Evolutionary conservation across 2,113 vertebrate genomes (phyloP).

Genomic region (Cromileptes altivelis): DNA sequence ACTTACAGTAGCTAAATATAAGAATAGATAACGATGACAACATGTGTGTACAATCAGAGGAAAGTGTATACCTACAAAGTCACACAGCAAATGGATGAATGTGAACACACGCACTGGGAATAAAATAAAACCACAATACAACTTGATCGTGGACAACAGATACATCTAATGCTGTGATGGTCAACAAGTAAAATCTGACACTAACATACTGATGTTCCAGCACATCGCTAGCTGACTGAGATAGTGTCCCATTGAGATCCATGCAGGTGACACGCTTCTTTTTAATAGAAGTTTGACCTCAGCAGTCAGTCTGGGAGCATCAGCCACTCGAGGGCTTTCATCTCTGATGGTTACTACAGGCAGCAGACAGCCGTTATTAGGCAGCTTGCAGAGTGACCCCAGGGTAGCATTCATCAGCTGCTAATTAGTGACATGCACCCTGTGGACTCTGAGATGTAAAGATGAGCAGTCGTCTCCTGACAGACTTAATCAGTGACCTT

Average conservation of each 20-base stretch:
- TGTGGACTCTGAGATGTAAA: conserved; percentile 10
- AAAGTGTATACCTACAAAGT: too few species aligned
- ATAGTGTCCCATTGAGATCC: conserved; percentile 9
- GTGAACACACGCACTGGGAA: too few species aligned
- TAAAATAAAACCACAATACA: too few species aligned
- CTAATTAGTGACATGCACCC: conserved; percentile 43
- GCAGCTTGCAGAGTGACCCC: conserved; percentile 53
- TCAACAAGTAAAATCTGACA: neutral
- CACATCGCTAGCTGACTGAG: neutral
- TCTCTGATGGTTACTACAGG: conserved; percentile 23
- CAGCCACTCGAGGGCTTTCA: conserved; percentile 36
- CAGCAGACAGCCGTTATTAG: conserved; percentile 49
- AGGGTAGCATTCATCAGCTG: conserved; percentile 55
- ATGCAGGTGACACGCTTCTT: conserved; percentile 18
- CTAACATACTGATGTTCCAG: neutral
- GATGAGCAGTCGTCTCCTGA: conserved; percentile 25
- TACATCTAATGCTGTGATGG: neutral
- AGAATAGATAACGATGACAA: too few species aligned
- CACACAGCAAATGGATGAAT: too few species aligned
- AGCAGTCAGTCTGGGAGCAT: conserved; percentile 16
- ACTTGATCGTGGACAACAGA: too few species aligned
- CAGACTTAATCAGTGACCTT: conserved; percentile 33
- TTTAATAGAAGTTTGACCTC: conserved; percentile 16
- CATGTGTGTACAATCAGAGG: too few species aligned
- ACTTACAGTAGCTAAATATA: too few species aligned